These are phyloP conservation scores for Cyprinodon variegatus DNA, from an alignment of 2,113 vertebrate species.

Conservation along the genomic window DNA sequence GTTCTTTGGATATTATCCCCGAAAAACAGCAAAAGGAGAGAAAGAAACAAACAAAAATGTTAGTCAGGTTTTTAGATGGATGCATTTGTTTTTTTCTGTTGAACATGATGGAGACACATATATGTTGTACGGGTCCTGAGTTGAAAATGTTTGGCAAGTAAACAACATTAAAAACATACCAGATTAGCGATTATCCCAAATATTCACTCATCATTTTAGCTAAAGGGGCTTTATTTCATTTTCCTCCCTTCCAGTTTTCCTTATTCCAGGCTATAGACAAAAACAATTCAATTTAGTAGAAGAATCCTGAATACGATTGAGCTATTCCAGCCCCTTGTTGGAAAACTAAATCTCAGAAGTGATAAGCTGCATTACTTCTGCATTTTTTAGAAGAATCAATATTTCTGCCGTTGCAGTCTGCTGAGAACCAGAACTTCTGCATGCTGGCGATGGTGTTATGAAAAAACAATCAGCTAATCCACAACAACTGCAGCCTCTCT, in stretches of 20 bases:
- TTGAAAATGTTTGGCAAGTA: not conserved
- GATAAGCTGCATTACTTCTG: constrained; percentile 37
- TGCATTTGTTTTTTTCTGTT: not conserved
- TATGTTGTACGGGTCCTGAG: not conserved
- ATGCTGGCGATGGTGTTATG: constrained; percentile 51
- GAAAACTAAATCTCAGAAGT: constrained; percentile 25
- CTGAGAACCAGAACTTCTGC: constrained; percentile 31
- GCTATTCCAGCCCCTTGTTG: constrained; percentile 14
- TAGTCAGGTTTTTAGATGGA: not conserved
- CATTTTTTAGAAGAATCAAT: constrained; percentile 48
- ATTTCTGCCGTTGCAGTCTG: constrained; percentile 49
- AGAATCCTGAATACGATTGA: constrained; percentile 9
- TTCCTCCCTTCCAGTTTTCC: not conserved
- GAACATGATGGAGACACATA: not conserved
- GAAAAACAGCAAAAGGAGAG: not conserved
- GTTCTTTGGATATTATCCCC: constrained; percentile 81
- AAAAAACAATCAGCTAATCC: constrained; percentile 72
- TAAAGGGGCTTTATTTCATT: not conserved
- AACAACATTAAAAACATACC: not conserved
- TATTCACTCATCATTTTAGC: not conserved
- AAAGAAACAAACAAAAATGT: constrained; percentile 12
- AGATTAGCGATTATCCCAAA: not conserved
- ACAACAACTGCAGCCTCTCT: constrained; percentile 69
- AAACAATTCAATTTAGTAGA: not conserved
- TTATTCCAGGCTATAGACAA: not conserved